Evolutionary conservation across 2,113 vertebrate genomes (phyloP).

Genomic region (Nansenia antarctica): DNA sequence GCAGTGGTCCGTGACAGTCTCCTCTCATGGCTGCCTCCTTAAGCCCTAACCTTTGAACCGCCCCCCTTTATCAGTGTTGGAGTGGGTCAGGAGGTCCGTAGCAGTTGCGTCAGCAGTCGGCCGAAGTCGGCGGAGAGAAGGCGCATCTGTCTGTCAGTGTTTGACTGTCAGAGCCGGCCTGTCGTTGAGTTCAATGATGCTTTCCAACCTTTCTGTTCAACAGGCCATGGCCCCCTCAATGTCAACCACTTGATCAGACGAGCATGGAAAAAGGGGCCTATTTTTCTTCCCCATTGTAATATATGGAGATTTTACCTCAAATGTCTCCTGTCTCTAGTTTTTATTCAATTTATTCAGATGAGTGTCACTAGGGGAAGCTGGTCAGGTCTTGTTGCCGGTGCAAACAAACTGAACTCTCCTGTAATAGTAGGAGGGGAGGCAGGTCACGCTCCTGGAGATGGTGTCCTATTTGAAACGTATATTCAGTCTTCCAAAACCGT

Average conservation of each 20-base stretch:
- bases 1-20: constrained; percentile 84
- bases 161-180: constrained; percentile 76
- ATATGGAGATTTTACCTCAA: constrained; percentile 66
- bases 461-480: no score
- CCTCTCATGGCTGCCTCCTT: constrained; percentile 83
- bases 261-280: constrained; percentile 69
- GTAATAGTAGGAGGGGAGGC: not conserved
- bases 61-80: constrained; percentile 67
- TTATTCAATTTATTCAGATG: constrained; percentile 69
- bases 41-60: constrained; percentile 85
- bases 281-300: constrained; percentile 45
- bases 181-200: constrained; percentile 77
- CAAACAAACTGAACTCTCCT: constrained; percentile 63
- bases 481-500: no score
- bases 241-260: constrained; percentile 73
- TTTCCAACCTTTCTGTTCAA: constrained; percentile 77
- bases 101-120: constrained; percentile 76
- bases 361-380: constrained; percentile 66
- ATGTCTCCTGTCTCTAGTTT: constrained; percentile 26
- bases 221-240: constrained; percentile 71
- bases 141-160: constrained; percentile 77
- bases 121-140: constrained; percentile 46
- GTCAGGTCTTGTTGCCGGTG: constrained; percentile 69
- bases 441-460: no score
- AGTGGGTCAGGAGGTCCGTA: constrained; percentile 66